Base-by-base conservation (phyloP, 2,888 invertebrate species). In the Octodonta nipae region DNA sequence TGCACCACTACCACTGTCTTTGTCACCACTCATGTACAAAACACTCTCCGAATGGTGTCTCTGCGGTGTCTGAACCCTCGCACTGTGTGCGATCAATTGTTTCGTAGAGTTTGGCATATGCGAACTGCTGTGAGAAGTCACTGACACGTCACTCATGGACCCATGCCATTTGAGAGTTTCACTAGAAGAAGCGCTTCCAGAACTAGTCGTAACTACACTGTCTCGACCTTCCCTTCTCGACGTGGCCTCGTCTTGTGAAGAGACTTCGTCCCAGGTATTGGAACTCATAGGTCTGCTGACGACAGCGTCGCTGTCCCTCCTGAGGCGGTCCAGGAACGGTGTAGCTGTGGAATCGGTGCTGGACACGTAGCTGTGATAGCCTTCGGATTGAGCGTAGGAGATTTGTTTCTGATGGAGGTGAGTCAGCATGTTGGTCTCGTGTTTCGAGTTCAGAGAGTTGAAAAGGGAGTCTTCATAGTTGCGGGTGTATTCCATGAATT, bases 111-210 rank as follows among this genome's bases (percentile, higher is more conserved):
- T 22, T 78, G 60, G 45, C 41, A 51, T 62, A 62, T 59, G 68
- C 50, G 56, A 67, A 60, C 51, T 68, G 55, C 53, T 63, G 56
- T 68, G 43, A 45, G 71, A 72, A 27, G 71, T 67, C 39, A 74
- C 70, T 34, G 76, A 77, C 26, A 81, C 71, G 54, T 81, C 80
- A 59, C 77, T 78, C 64, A 77, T 71, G 4, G 78, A 79, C 26
- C 78, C 78, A 51, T 81, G 73, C 80, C 81, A 82, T 60, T 82
- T 83, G 5, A 82, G 63, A 2, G 83, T 82, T 54, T 83, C 83
- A 50, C 78, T 78, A 32, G 79, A 79, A 16, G 71, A 71, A n/a
- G 71, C 73, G 47, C 71, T 72, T 5, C 67, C 66, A 27, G 70
- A 69, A 48, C 68, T 68, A 2, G 70, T 72, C 1, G 74, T 73